Conservation (phyloP, 2,888 invertebrate species). For the Acrobeloides nanus region DNA sequence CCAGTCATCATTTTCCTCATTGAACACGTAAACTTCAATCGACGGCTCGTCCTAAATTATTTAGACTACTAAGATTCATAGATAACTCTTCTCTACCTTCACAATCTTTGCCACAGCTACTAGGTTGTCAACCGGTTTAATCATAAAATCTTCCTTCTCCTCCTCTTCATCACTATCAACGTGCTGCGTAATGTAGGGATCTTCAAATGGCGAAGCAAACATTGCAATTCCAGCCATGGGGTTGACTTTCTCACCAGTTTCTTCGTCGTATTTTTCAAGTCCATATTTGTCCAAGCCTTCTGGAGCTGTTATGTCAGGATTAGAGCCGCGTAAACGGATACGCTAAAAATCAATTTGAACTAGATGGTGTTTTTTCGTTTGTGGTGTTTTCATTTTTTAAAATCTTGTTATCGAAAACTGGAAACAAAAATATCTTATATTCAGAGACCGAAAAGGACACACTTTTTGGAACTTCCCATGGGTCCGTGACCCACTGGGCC, state of each 20-base stretch:
- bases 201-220: conserved; percentile 37
- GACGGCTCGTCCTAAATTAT: conserved; percentile 36
- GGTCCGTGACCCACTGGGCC: too few species aligned
- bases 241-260: conserved; percentile 12
- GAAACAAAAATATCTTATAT: too few species aligned
- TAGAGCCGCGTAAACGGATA: too few species aligned
- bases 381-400: conserved; percentile 1
- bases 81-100: conserved; percentile 66
- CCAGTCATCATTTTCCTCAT: conserved; percentile 76
- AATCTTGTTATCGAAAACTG: too few species aligned
- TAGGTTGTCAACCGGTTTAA: conserved; percentile 80
- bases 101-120: conserved; percentile 75
- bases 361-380: neutral
- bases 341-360: too few species aligned
- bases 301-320: conserved; percentile 6
- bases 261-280: conserved; percentile 19
- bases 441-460: too few species aligned
- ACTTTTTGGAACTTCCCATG: too few species aligned
- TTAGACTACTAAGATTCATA: conserved; percentile 59
- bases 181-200: conserved; percentile 44
- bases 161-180: conserved; percentile 43
- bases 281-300: conserved; percentile 13
- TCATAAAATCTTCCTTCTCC: conserved; percentile 72
- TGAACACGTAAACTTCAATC: conserved; percentile 66
- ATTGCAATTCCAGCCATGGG: conserved; percentile 41